A percentile compares a stretch with the other conserved stretches of the same genome.
These are phyloP conservation scores for Nibea albiflora DNA, from an alignment of 2,113 vertebrate genomes.

Conservation along the genomic window DNA sequence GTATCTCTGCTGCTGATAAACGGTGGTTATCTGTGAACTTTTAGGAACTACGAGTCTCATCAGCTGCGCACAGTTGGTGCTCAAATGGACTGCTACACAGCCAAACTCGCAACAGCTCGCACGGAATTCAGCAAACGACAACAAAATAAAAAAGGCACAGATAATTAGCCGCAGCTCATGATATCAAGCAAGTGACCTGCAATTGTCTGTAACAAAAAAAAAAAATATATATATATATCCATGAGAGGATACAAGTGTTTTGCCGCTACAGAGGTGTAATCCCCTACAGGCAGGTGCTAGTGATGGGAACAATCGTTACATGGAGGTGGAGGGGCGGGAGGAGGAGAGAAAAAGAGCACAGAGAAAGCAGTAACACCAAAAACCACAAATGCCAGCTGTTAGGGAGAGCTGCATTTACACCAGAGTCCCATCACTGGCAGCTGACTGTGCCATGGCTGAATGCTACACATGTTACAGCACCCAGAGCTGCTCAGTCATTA, in stretches of 20 bases:
- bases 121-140: not conserved
- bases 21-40: not conserved
- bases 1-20: constrained; percentile 16
- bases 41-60: constrained; percentile 36
- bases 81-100: not conserved
- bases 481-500: constrained; percentile 23
- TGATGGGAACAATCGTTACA: constrained; percentile 50
- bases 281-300: constrained; percentile 55
- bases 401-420: constrained; percentile 37
- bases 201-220: constrained; percentile 7
- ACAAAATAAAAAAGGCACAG: not conserved
- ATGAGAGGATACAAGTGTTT: constrained; percentile 16
- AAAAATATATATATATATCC: not conserved
- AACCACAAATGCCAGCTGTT: constrained; percentile 71
- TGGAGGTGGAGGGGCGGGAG: not conserved
- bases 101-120: not conserved
- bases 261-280: constrained; percentile 42
- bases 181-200: constrained; percentile 5
- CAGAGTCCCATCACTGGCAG: constrained; percentile 65
- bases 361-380: constrained; percentile 23
- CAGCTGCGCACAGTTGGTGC: not conserved
- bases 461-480: constrained; percentile 24
- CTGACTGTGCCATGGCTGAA: constrained; percentile 53
- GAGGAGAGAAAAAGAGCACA: not conserved
- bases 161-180: not conserved